Evolutionary conservation across 2,888 invertebrate species (phyloP).

Genomic region (Catotricha subobsoleta): DNA sequence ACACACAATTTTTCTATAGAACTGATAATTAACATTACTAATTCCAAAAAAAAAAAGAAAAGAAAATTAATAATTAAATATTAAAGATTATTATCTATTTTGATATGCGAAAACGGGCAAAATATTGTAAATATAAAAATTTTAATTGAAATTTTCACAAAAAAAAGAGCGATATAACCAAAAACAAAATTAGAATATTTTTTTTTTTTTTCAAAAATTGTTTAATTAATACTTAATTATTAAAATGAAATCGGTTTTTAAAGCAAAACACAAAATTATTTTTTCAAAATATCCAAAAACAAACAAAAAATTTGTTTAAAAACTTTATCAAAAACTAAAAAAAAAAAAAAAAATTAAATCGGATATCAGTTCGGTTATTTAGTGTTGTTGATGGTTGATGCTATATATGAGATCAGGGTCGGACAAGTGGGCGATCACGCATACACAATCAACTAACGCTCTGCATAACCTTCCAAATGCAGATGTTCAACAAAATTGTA

Average conservation of each 20-base stretch:
- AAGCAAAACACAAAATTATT: not conserved
- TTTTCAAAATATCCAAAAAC: not conserved
- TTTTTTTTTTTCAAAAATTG: not conserved
- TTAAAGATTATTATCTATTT: not conserved
- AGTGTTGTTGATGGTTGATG: constrained; percentile 17
- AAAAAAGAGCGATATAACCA: not conserved
- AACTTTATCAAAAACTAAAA: constrained; percentile 4
- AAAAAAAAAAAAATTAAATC: constrained; percentile 8
- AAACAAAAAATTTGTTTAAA: constrained; percentile 3
- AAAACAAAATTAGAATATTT: not conserved
- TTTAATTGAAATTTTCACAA: not conserved
- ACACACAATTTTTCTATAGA: no score
- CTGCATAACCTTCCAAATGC: constrained; percentile 5
- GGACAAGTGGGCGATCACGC: constrained; percentile 12
- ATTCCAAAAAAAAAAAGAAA: not conserved
- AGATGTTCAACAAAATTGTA: constrained; percentile 4
- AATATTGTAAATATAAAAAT: not conserved
- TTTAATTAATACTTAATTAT: not conserved
- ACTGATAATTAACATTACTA: constrained; percentile 6
- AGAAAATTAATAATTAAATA: not conserved
- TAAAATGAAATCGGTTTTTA: constrained; percentile 4
- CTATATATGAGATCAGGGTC: constrained; percentile 15
- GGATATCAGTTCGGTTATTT: constrained; percentile 17
- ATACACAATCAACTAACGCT: constrained; percentile 1
- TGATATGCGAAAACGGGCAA: not conserved